Evolutionary conservation across 2,888 invertebrate genomes (phyloP).

Genomic region (Eilema sororculum): DNA sequence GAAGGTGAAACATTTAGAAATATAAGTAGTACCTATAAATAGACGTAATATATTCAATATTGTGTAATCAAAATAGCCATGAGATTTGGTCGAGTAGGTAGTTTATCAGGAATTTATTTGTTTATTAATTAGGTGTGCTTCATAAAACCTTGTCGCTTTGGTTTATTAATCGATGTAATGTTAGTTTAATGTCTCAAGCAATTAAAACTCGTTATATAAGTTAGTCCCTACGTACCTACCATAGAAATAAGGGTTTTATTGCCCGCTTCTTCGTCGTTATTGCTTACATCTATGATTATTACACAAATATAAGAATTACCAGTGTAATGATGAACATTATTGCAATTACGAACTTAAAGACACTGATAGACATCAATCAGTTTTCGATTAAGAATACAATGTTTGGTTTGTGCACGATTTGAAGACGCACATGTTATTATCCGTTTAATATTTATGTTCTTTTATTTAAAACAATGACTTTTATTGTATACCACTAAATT

Average conservation of each 20-base stretch:
- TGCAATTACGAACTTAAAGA: neutral
- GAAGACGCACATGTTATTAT: neutral
- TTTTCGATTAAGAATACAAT: neutral
- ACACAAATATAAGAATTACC: neutral
- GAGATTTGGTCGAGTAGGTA: slow-evolving; percentile 6
- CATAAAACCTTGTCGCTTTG: slow-evolving; percentile 3
- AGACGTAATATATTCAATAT: slow-evolving; percentile 21
- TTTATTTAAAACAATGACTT: neutral
- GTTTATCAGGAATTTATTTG: neutral
- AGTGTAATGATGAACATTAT: neutral
- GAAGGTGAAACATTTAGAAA: slow-evolving; percentile 14
- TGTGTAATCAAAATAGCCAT: slow-evolving; percentile 15
- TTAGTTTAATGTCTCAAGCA: neutral
- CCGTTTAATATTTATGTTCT: neutral
- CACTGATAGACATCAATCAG: neutral
- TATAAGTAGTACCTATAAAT: slow-evolving; percentile 4
- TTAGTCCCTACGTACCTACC: neutral
- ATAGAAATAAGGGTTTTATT: neutral
- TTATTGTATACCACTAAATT: too few relatives aligned
- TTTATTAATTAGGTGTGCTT: slow-evolving; percentile 2
- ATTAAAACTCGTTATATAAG: neutral
- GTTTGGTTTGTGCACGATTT: neutral
- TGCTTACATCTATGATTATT: neutral
- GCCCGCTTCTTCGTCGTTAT: neutral
- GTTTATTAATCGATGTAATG: neutral